These are phyloP conservation scores for Amphipyra tragopoginis DNA, from an alignment of 2,888 invertebrate species.

Conservation along the genomic window DNA sequence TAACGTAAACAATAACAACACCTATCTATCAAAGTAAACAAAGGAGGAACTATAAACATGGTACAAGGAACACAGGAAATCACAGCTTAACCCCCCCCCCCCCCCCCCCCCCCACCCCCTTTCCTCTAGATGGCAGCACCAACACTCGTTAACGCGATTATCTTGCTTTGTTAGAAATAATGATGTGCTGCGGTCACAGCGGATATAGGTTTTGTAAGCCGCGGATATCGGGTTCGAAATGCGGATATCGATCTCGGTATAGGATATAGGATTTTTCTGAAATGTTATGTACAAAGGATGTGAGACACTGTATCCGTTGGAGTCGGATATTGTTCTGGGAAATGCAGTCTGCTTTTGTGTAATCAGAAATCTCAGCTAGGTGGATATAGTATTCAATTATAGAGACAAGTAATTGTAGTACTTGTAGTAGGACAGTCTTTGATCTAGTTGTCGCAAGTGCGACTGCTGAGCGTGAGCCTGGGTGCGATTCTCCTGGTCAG, in stretches of 20 bases:
- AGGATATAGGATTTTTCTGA: background rate
- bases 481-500: too few relatives aligned
- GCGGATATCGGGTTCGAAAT: slow-evolving; percentile 41
- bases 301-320: slow-evolving; percentile 23
- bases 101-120: background rate
- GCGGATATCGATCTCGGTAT: slow-evolving; percentile 21
- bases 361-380: background rate
- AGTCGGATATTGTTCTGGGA: slow-evolving; percentile 28
- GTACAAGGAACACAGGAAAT: slow-evolving; percentile 46
- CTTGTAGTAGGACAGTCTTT: too few relatives aligned
- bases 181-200: slow-evolving; percentile 31
- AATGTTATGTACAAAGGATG: background rate
- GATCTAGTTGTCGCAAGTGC: too few relatives aligned
- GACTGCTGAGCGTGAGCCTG: too few relatives aligned
- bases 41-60: slow-evolving; percentile 27
- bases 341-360: slow-evolving; percentile 8
- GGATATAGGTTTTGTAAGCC: slow-evolving; percentile 21
- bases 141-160: slow-evolving; percentile 54
- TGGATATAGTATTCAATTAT: too few relatives aligned
- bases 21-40: slow-evolving; percentile 34
- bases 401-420: too few relatives aligned
- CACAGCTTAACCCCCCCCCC: slow-evolving; percentile 22
- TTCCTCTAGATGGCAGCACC: slow-evolving; percentile 26
- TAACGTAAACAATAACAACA: slow-evolving; percentile 29
- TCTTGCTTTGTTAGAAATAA: slow-evolving; percentile 39